Base-by-base conservation (phyloP, 2,113 vertebrate genomes). In the Clarias magur region DNA sequence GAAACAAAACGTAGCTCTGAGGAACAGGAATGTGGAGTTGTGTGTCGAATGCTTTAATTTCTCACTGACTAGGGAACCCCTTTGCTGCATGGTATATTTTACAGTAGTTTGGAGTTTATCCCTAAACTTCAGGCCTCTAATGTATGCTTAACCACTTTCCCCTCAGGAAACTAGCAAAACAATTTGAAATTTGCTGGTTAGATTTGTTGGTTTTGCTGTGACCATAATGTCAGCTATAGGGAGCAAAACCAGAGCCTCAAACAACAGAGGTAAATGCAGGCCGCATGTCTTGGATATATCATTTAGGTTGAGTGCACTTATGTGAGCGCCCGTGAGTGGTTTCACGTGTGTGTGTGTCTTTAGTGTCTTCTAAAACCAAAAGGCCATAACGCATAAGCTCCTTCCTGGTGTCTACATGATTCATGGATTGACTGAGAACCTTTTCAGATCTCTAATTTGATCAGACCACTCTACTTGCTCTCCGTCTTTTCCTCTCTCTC, bases 391-490 rank as follows among this genome's bases (percentile, higher is more conserved):
- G 82, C 48, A 67, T 53, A 82, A 79, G 76, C 83, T 62, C 86
- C 42, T 89, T 88, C 62, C 80, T 89, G 83, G 86, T 79, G 57
- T 81, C 78, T 81, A 81, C 19, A 87, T 56, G 87, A 78, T 85
- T 63, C 56, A 80, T 81, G 70, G 63, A 85, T 75, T 84, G 89
- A 84, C 85, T 88, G 80, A 80, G 53, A 90, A 84, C 67, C 80
- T 86, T 80, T 85, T 89, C 76, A 82, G 84, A 87, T 67, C 25
- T 75, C 25, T 88, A 84, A 89, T 90, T 88, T 60, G 54, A 89
- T 89, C 63, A 89, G 73, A 81, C 25, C 86, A 63, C 60, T 80
- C 65, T 53, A 34, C 72, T 19, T 25, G 27, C 56, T 67, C 9
- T 16, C 73, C 53, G 30, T 70, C 67, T 70, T 80, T n/a, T n/a